Evolutionary conservation across 2,113 vertebrate genomes (phyloP).

Genomic region (Microtus montanus): DNA sequence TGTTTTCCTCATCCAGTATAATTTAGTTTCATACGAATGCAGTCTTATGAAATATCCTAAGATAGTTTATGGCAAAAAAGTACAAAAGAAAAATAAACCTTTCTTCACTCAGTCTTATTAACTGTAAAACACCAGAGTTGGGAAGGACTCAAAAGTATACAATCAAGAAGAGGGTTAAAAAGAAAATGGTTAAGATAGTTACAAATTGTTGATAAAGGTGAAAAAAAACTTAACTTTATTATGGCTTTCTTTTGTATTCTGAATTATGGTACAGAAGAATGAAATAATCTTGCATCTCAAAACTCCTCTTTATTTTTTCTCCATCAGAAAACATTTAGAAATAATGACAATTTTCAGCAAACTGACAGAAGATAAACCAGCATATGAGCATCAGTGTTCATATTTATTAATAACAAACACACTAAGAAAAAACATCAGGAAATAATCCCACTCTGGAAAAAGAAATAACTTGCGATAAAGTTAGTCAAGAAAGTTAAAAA

Average conservation of each 20-base stretch:
- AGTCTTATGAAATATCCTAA: conserved; percentile 63
- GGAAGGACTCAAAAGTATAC: not conserved
- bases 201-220: not conserved
- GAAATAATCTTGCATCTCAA: not conserved
- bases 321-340: not conserved
- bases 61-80: conserved; percentile 62
- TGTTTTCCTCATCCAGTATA: conserved; percentile 74
- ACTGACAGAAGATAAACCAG: not conserved
- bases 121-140: not conserved
- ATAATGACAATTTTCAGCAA: not conserved
- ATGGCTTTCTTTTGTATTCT: not conserved
- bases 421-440: not conserved
- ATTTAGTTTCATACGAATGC: conserved; percentile 57
- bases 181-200: not conserved
- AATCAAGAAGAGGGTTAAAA: not conserved
- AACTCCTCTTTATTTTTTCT: not conserved
- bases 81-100: conserved; percentile 48
- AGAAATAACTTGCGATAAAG: not conserved
- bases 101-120: conserved; percentile 42
- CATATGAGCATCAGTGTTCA: not conserved
- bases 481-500: not conserved
- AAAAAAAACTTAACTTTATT: not conserved
- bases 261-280: not conserved
- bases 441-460: not conserved
- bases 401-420: not conserved